Conservation (phyloP, 2,797 vertebrate species). For the Mormyrus proboscirostris region DNA sequence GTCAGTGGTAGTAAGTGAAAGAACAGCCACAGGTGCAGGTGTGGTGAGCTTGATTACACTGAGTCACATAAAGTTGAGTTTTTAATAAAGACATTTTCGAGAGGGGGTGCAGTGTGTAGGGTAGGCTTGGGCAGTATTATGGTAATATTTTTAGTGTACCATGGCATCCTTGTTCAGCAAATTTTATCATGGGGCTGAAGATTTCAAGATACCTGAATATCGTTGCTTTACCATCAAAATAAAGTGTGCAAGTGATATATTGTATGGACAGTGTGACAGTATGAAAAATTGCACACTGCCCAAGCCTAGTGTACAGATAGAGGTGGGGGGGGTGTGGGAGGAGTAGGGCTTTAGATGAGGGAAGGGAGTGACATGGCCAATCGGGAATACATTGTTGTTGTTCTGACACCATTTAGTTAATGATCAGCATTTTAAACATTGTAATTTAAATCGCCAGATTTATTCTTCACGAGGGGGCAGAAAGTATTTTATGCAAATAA, state of each 20-base stretch:
- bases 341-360: not conserved
- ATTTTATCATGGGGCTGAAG: not conserved
- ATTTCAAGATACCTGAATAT: not conserved
- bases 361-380: not conserved
- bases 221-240: not conserved
- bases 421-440: not conserved
- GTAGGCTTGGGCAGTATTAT: not conserved
- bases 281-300: not conserved
- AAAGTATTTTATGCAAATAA: not conserved
- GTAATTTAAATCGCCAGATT: not conserved
- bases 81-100: not conserved
- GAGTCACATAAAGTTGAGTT: not conserved
- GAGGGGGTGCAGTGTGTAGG: not conserved
- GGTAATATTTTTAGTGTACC: not conserved
- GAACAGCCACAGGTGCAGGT: not conserved
- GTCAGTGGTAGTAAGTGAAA: not conserved
- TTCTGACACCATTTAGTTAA: not conserved
- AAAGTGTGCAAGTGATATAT: not conserved
- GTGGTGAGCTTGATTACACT: not conserved
- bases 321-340: not conserved
- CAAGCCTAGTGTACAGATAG: not conserved
- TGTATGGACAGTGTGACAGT: not conserved
- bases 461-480: not conserved
- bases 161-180: not conserved
- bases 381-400: not conserved